phyloP scores from a whole-genome alignment of 1,140 invertebrate species.

The Periplaneta americana region DNA sequence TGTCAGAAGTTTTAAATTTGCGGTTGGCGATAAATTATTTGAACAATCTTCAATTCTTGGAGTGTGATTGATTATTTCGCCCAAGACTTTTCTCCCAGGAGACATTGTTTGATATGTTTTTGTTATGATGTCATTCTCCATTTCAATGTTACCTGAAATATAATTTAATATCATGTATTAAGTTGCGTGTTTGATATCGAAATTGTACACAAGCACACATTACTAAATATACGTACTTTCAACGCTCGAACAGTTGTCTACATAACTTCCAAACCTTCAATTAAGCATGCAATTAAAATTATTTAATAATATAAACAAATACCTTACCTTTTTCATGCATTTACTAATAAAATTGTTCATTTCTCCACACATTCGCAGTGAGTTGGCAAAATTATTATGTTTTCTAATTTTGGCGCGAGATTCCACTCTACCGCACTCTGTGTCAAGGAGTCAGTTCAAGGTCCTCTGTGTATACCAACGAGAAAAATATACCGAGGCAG shows the following conservation, averaged over 20 bases:
- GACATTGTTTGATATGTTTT: neutral
- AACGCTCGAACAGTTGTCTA: neutral
- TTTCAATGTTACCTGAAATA: neutral
- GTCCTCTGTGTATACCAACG: too few relatives aligned
- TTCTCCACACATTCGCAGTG: neutral
- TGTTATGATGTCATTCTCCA: neutral
- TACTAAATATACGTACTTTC: neutral
- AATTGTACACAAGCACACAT: neutral
- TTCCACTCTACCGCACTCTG: too few relatives aligned
- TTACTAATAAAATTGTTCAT: neutral
- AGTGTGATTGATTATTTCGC: neutral
- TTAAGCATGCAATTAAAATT: neutral
- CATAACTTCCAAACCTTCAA: too few relatives aligned
- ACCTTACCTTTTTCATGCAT: neutral
- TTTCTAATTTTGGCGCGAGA: neutral
- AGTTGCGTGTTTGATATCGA: neutral
- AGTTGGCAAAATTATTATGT: neutral
- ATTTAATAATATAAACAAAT: too few relatives aligned
- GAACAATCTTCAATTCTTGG: neutral
- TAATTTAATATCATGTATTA: neutral
- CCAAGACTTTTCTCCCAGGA: neutral
- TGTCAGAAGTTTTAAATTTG: constrained; percentile 5
- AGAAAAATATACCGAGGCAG: too few relatives aligned
- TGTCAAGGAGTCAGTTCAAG: too few relatives aligned
- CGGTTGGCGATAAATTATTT: neutral